Percentiles rank a stretch among this genome's conserved stretches.
Evolutionary conservation across 53 echinoderm and acorn worm species (phyloP).

Genomic region (Stichopus horrens): DNA sequence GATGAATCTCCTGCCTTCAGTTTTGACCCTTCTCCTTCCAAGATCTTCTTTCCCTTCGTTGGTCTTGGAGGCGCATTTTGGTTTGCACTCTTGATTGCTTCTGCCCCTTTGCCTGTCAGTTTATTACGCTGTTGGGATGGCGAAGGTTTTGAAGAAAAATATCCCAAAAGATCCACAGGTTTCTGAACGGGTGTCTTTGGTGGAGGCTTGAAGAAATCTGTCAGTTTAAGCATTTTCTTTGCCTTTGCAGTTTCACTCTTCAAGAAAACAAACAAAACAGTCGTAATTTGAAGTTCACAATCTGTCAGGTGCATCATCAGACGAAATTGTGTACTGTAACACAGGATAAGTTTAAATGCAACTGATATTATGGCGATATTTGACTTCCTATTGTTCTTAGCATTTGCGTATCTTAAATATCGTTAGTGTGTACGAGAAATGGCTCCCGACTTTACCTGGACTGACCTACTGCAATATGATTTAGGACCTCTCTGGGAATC

Average conservation of each 20-base stretch:
- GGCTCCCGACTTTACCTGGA: no score
- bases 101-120: neutral
- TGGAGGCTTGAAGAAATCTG: slow-evolving; percentile 58
- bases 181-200: slow-evolving; percentile 23
- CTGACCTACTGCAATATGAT: no score
- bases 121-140: neutral
- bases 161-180: slow-evolving; percentile 44
- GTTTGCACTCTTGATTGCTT: neutral
- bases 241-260: neutral
- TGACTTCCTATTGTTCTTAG: neutral
- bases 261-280: neutral
- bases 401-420: neutral
- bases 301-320: no score
- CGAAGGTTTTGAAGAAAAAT: neutral
- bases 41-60: neutral
- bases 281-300: neutral
- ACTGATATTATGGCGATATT: neutral
- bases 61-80: neutral
- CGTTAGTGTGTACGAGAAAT: neutral
- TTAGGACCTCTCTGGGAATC: no score
- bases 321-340: neutral
- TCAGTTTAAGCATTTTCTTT: slow-evolving; percentile 31
- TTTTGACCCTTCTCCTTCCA: neutral
- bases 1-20: neutral
- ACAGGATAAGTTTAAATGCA: neutral